phyloP scores from a whole-genome alignment of 2,113 vertebrate genomes.

The Tachuris rubrigastra region DNA sequence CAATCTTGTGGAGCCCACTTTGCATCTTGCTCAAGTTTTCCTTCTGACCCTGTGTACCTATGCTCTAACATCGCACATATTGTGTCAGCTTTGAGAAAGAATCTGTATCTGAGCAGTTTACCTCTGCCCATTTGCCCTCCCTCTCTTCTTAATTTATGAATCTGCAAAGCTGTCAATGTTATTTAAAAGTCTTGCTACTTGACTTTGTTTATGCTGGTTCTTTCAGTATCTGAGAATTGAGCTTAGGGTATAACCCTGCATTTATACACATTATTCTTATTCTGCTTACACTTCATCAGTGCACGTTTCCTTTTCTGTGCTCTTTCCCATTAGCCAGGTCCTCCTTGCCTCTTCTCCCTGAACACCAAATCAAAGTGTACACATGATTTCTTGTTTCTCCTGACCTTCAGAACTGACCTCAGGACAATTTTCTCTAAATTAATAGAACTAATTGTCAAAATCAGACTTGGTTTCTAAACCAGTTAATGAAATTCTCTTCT shows the following conservation, averaged over 20 bases:
- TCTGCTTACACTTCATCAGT: not conserved
- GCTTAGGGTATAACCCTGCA: not conserved
- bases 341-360: not conserved
- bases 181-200: not conserved
- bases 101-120: not conserved
- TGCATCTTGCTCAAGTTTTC: not conserved
- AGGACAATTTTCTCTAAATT: not conserved
- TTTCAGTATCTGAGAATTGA: not conserved
- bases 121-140: not conserved
- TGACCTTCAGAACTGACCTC: not conserved
- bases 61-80: not conserved
- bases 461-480: not conserved
- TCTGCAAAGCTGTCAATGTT: not conserved
- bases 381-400: not conserved
- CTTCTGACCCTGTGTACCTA: not conserved
- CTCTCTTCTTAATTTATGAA: not conserved
- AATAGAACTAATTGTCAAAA: not conserved
- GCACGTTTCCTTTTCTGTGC: not conserved
- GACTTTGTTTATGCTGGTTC: not conserved
- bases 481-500: not conserved
- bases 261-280: not conserved
- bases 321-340: not conserved
- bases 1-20: not conserved
- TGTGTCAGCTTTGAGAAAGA: not conserved
- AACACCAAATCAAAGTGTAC: not conserved